Conservation (phyloP, 30 jellyfish, hydroid and myxozoan species). For the Pelagia noctiluca region DNA sequence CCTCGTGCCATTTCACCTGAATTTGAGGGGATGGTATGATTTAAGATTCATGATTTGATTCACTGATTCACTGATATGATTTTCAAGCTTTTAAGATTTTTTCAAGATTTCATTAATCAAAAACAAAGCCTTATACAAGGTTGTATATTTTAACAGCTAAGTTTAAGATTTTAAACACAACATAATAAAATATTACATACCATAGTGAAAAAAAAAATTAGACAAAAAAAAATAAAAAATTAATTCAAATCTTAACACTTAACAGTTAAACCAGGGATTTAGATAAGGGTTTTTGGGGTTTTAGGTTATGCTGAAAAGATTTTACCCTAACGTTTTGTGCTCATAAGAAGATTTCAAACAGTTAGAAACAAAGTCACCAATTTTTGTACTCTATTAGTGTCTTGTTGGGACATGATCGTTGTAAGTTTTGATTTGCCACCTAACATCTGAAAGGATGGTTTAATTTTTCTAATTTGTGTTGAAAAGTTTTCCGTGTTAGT, state of each 20-base stretch:
- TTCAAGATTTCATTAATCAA: too few species aligned
- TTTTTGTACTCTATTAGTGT: not conserved
- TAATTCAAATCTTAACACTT: not conserved
- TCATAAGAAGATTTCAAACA: not conserved
- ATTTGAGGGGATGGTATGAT: too few species aligned
- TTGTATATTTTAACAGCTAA: too few species aligned
- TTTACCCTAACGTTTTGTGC: not conserved
- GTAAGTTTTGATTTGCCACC: constrained; percentile 1
- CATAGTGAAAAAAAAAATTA: too few species aligned
- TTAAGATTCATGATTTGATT: too few species aligned
- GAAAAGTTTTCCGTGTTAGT: constrained; percentile 3
- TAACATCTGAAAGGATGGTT: not conserved
- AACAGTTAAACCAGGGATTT: not conserved
- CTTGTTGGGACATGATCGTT: not conserved
- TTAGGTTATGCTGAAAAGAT: not conserved
- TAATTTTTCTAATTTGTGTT: not conserved
- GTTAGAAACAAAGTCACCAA: not conserved
- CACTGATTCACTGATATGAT: too few species aligned
- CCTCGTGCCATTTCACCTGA: too few species aligned
- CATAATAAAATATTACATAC: too few species aligned
- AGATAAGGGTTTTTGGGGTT: constrained; percentile 2
- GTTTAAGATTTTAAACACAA: too few species aligned
- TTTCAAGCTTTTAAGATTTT: too few species aligned
- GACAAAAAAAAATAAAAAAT: not conserved
- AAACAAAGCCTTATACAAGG: too few species aligned